Percentiles rank a stretch among this genome's conserved stretches.
These are phyloP conservation scores for Tychaedon coryphoeus DNA, from an alignment of 2,113 vertebrate species.

Conservation along the genomic window DNA sequence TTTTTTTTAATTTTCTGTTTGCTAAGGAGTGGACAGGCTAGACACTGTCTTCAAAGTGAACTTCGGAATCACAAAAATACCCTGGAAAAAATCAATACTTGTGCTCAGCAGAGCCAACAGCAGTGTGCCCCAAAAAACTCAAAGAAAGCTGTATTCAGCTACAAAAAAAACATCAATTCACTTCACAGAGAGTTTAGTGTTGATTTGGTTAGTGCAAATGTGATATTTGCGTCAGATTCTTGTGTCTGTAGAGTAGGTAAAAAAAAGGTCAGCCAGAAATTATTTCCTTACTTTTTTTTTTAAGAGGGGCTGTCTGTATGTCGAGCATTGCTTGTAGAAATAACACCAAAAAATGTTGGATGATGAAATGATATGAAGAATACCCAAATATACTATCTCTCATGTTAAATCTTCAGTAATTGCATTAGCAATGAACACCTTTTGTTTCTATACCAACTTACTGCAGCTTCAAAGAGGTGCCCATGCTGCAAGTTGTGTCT, in stretches of 20 bases:
- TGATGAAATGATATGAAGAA: background rate
- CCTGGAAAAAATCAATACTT: background rate
- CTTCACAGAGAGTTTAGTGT: conserved; percentile 51
- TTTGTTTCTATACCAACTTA: background rate
- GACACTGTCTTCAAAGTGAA: conserved; percentile 11
- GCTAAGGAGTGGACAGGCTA: conserved; percentile 13
- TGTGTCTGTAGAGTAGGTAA: conserved; percentile 43
- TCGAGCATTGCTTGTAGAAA: background rate
- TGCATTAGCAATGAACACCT: background rate
- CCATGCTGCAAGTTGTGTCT: background rate
- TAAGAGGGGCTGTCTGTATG: background rate
- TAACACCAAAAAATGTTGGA: background rate
- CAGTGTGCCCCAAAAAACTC: background rate
- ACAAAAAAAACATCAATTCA: conserved; percentile 28
- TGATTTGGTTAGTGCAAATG: conserved; percentile 44
- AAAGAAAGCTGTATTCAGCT: conserved; percentile 51
- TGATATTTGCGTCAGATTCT: conserved; percentile 43
- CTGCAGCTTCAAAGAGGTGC: background rate
- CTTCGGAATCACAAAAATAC: conserved; percentile 35
- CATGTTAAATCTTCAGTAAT: background rate
- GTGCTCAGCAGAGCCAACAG: conserved; percentile 6
- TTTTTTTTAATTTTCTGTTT: background rate
- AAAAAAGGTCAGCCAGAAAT: conserved; percentile 35
- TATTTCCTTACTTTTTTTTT: background rate
- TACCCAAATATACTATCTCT: background rate